Percentiles rank a stretch among this genome's conserved stretches.
phyloP scores from a whole-genome alignment of 2,797 vertebrate species.

The Poecilia wingei region DNA sequence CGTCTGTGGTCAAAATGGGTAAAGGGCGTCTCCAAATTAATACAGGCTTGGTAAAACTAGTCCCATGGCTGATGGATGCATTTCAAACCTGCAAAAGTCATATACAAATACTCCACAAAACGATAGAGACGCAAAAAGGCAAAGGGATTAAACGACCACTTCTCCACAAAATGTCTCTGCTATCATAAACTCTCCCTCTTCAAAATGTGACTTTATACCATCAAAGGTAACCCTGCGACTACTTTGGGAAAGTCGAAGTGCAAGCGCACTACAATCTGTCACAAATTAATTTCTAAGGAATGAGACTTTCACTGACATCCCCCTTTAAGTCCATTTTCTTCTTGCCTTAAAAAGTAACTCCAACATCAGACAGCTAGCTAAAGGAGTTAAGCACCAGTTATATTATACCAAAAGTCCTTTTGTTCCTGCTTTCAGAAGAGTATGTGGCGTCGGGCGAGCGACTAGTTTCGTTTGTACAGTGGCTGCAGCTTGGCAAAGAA shows the following conservation, averaged over 20 bases:
- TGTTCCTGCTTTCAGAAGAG: constrained; percentile 56
- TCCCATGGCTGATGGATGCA: neutral
- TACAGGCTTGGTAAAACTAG: neutral
- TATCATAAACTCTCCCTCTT: neutral
- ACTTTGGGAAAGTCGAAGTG: constrained; percentile 26
- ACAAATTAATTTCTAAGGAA: constrained; percentile 75
- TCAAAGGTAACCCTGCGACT: neutral
- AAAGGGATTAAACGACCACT: neutral
- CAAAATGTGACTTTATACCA: neutral
- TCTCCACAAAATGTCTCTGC: neutral
- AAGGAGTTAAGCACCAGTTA: constrained; percentile 42
- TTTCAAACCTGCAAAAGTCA: neutral
- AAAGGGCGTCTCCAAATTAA: neutral
- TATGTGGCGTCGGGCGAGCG: constrained; percentile 49
- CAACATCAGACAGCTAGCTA: constrained; percentile 17
- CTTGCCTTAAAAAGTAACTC: neutral
- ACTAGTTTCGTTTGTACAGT: constrained; percentile 76
- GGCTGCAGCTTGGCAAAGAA: constrained; percentile 70
- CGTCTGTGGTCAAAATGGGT: neutral
- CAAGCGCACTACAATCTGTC: constrained; percentile 58
- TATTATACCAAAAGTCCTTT: constrained; percentile 59
- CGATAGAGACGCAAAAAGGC: neutral
- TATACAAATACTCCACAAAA: neutral
- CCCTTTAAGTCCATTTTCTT: neutral
- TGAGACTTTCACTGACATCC: constrained; percentile 71